These are phyloP conservation scores for Abrostola tripartita DNA, from an alignment of 2,888 invertebrate genomes.

Conservation along the genomic window DNA sequence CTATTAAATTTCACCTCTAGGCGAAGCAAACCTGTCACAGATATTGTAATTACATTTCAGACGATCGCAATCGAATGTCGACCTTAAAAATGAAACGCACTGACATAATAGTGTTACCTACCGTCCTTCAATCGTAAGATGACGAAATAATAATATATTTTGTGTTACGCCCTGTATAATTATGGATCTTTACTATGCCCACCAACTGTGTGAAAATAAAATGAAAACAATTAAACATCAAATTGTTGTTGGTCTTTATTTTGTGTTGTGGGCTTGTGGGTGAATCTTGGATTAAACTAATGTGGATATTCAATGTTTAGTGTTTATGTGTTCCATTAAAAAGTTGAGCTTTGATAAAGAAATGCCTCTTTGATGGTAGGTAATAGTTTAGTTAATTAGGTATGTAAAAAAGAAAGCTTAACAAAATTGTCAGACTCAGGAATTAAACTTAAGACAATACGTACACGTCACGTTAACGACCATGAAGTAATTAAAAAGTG, in stretches of 20 bases:
- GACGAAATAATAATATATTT: constrained; percentile 73
- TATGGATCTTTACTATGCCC: constrained; percentile 70
- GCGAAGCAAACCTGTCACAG: constrained; percentile 67
- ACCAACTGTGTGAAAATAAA: constrained; percentile 76
- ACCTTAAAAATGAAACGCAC: constrained; percentile 49
- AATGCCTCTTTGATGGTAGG: no score
- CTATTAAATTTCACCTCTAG: constrained; percentile 65
- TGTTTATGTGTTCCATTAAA: no score
- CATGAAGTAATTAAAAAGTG: no score
- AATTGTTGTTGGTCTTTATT: constrained; percentile 34
- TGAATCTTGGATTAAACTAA: constrained; percentile 27
- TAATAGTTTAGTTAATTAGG: no score
- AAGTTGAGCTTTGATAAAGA: no score
- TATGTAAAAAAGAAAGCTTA: no score
- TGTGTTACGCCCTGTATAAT: constrained; percentile 66
- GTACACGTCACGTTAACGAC: no score
- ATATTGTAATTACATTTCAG: constrained; percentile 66
- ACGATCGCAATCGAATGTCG: constrained; percentile 48
- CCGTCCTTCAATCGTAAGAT: constrained; percentile 50
- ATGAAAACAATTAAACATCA: constrained; percentile 75
- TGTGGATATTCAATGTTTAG: constrained; percentile 24
- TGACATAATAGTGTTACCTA: constrained; percentile 61
- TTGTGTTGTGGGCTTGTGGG: constrained; percentile 16
- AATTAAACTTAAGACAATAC: no score
- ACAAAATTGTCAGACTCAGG: no score